Conservation (phyloP, 2,888 invertebrate genomes). For the Idaea aversata region DNA sequence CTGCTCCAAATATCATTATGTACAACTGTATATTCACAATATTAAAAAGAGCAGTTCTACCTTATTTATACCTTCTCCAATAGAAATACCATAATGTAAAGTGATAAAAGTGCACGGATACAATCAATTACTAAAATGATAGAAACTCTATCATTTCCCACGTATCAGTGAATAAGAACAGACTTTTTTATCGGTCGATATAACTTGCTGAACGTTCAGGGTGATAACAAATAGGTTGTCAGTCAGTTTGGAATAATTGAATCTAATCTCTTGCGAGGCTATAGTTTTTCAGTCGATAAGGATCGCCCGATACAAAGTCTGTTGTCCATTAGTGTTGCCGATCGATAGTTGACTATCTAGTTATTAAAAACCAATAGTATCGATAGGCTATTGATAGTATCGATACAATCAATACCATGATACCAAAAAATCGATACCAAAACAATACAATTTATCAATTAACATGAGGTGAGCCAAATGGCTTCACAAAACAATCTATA, state of each 20-base stretch:
- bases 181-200: constrained; percentile 34
- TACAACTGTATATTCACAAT: constrained; percentile 39
- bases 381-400: too few relatives aligned
- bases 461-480: too few relatives aligned
- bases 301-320: background rate
- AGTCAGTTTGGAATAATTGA: too few relatives aligned
- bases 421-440: too few relatives aligned
- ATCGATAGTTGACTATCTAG: too few relatives aligned
- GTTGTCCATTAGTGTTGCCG: background rate
- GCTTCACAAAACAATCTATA: too few relatives aligned
- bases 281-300: background rate
- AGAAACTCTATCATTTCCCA: constrained; percentile 5
- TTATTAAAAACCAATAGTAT: too few relatives aligned
- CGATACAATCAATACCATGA: too few relatives aligned
- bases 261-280: too few relatives aligned
- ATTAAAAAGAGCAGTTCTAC: constrained; percentile 46
- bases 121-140: constrained; percentile 44
- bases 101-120: constrained; percentile 61
- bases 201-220: background rate
- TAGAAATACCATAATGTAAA: constrained; percentile 66
- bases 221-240: background rate
- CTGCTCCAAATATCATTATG: constrained; percentile 51
- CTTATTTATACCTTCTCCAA: constrained; percentile 49
- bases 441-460: too few relatives aligned
- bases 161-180: constrained; percentile 14